Evolutionary conservation across 37 sponge, comb jelly and placozoan genomes (phyloP).

Genomic region (Aplysina aerophoba): DNA sequence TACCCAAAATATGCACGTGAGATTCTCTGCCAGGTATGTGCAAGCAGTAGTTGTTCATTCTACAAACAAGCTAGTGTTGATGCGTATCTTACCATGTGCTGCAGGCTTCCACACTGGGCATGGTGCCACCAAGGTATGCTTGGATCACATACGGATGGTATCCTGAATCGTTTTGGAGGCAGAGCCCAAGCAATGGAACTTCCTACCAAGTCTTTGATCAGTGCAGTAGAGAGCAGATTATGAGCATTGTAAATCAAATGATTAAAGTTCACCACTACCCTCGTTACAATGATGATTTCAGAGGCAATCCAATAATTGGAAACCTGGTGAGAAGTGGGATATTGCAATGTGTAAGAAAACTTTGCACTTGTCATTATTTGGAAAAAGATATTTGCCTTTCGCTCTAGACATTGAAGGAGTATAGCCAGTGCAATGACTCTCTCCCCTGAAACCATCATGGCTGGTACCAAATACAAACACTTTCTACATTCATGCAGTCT

Average conservation of each 20-base stretch:
- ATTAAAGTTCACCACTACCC: conserved; percentile 60
- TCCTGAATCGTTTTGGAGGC: conserved; percentile 50
- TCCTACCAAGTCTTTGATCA: conserved; percentile 10
- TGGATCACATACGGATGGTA: conserved; percentile 71
- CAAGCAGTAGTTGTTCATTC: not conserved
- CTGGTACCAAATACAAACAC: no score
- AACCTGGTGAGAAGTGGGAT: conserved; percentile 22
- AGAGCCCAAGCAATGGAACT: not conserved
- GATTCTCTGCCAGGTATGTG: conserved; percentile 68
- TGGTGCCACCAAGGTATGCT: conserved; percentile 43
- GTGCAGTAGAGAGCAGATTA: conserved; percentile 22
- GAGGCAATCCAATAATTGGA: conserved; percentile 26
- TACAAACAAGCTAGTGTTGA: not conserved
- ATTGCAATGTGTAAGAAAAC: no score
- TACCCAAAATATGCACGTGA: conserved; percentile 51
- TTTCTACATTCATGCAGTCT: no score
- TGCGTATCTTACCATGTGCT: not conserved
- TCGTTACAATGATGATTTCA: not conserved
- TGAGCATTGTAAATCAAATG: conserved; percentile 31
- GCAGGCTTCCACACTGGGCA: conserved; percentile 54
- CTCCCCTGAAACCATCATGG: no score
- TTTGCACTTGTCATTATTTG: no score
- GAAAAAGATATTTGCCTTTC: no score
- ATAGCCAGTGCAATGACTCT: no score
- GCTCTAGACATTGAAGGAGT: no score